phyloP scores from a whole-genome alignment of 1,140 invertebrate species.

The Listronotus bonariensis region DNA sequence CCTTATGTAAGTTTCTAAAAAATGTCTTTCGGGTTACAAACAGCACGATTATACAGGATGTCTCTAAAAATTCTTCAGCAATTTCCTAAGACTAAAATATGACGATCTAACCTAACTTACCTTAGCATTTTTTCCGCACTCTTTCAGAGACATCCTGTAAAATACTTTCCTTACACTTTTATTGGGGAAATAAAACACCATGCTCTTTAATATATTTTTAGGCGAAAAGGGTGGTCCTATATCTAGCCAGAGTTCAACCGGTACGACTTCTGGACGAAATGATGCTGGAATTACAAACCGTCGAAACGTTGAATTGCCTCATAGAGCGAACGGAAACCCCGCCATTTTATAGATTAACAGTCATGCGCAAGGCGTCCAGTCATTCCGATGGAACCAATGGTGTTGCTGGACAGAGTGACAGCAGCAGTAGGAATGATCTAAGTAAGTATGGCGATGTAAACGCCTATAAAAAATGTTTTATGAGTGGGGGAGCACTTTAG shows the following conservation, averaged over 20 bases:
- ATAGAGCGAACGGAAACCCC: constrained; percentile 97
- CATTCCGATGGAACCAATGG: constrained; percentile 72
- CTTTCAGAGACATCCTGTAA: too few relatives aligned
- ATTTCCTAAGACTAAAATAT: too few relatives aligned
- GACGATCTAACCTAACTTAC: too few relatives aligned
- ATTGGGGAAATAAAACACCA: too few relatives aligned
- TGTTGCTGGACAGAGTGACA: constrained; percentile 59
- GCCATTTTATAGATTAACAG: constrained; percentile 93
- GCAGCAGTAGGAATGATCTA: constrained; percentile 53
- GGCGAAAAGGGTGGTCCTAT: constrained; percentile 94
- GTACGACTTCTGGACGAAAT: constrained; percentile 94
- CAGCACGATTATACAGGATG: too few relatives aligned
- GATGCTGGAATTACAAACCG: constrained; percentile 95
- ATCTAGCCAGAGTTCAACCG: constrained; percentile 86
- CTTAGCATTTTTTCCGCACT: too few relatives aligned
- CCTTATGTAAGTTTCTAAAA: constrained; percentile 72
- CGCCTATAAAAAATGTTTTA: not conserved
- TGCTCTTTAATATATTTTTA: constrained; percentile 59
- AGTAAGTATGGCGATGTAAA: constrained; percentile 39
- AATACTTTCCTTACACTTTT: too few relatives aligned
- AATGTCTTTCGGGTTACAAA: too few relatives aligned
- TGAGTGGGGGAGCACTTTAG: not conserved
- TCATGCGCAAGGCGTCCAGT: constrained; percentile 85
- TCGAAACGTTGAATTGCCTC: constrained; percentile 92
- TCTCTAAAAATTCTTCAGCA: too few relatives aligned